A percentile compares a stretch with the other conserved stretches of the same genome.
Conservation (phyloP, 1,140 invertebrate species). For the Philopotamus ludificatus region DNA sequence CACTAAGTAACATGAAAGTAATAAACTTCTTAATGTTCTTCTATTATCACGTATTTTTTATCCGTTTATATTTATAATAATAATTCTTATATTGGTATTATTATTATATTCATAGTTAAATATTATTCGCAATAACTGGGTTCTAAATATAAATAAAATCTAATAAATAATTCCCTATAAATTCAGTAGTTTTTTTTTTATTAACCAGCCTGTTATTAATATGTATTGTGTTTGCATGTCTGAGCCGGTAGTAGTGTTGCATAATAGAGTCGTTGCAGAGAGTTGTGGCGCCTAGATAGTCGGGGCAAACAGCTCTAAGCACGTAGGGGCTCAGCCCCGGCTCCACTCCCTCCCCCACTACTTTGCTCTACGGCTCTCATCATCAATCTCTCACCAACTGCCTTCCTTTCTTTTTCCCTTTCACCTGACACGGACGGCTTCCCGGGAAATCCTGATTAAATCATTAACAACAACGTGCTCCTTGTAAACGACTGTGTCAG, state of each 20-base stretch:
- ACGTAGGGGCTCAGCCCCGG: background rate
- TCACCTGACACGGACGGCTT: background rate
- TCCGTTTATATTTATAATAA: no score
- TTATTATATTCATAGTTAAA: no score
- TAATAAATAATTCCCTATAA: no score
- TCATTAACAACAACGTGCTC: background rate
- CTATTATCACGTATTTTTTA: no score
- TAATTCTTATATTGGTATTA: no score
- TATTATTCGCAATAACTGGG: no score
- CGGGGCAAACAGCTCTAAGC: slow-evolving; percentile 12
- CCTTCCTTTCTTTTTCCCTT: slow-evolving; percentile 6
- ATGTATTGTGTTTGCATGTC: slow-evolving; percentile 26
- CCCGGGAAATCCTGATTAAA: background rate
- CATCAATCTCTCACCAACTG: slow-evolving; percentile 5
- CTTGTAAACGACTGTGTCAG: background rate
- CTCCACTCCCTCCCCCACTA: no score
- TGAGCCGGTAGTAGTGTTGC: background rate
- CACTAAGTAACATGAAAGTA: no score
- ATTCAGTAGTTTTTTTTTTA: no score
- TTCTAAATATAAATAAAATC: no score
- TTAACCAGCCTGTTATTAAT: no score
- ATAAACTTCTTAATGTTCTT: no score
- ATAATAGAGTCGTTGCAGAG: slow-evolving; percentile 17
- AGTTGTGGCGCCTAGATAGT: background rate
- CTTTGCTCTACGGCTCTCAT: background rate